Percentiles rank a stretch among this genome's conserved stretches.
These are phyloP conservation scores for Dicyrtomina minuta DNA, from an alignment of 2,888 invertebrate genomes.

Conservation along the genomic window DNA sequence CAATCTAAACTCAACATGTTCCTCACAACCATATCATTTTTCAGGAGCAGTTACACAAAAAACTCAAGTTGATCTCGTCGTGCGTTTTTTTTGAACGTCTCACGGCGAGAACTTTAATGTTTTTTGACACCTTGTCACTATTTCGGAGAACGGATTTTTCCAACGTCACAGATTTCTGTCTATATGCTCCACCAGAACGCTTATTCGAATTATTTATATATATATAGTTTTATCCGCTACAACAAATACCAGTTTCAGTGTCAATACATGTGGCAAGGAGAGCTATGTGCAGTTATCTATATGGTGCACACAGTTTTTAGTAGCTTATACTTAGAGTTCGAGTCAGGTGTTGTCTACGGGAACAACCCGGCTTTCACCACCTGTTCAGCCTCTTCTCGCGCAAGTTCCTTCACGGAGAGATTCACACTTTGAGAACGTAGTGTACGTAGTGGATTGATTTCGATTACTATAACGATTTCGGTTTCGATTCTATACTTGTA, in stretches of 20 bases:
- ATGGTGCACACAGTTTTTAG: too few species aligned
- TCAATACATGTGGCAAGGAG: background rate
- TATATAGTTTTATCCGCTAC: too few species aligned
- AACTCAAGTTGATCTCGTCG: constrained; percentile 4
- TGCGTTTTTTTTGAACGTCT: background rate
- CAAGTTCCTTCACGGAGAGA: background rate
- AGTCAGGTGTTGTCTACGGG: constrained; percentile 12
- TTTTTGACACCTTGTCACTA: too few species aligned
- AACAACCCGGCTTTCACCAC: constrained; percentile 26
- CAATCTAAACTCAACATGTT: constrained; percentile 54
- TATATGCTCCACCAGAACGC: too few species aligned
- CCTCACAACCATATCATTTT: constrained; percentile 53
- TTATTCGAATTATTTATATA: too few species aligned
- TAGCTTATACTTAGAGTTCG: too few species aligned
- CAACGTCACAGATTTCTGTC: too few species aligned
- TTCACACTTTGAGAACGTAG: background rate
- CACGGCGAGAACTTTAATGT: too few species aligned
- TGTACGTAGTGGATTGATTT: background rate
- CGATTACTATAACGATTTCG: background rate
- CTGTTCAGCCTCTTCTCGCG: constrained; percentile 11
- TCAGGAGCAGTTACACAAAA: constrained; percentile 29
- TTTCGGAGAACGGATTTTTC: too few species aligned
- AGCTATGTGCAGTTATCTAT: too few species aligned
- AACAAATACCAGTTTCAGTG: too few species aligned
- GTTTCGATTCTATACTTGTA: too few species aligned